phyloP scores from a whole-genome alignment of 30 jellyfish, hydroid and myxozoan genomes.

The Sanderia malayensis region DNA sequence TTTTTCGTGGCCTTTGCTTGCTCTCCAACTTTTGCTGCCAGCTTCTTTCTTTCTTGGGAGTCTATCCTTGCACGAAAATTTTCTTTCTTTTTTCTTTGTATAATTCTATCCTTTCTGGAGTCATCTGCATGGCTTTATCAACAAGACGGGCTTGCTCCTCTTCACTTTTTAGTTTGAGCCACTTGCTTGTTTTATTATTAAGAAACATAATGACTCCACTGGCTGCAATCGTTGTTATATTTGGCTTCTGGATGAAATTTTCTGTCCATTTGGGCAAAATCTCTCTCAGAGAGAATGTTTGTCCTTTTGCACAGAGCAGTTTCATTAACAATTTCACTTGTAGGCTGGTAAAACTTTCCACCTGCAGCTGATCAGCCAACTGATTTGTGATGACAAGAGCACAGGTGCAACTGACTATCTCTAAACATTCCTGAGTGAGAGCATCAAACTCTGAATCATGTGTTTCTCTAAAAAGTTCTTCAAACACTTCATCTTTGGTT shows the following conservation, averaged over 20 bases:
- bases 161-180: neutral
- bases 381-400: slow-evolving; percentile 9
- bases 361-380: slow-evolving; percentile 35
- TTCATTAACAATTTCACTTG: neutral
- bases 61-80: neutral
- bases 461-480: neutral
- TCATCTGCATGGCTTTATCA: neutral
- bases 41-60: neutral
- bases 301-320: too few relatives aligned
- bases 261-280: slow-evolving; percentile 12
- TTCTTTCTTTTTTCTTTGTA: neutral
- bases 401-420: slow-evolving; percentile 20
- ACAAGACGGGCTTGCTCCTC: neutral
- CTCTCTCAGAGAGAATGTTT: slow-evolving; percentile 1
- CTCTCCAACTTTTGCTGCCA: neutral
- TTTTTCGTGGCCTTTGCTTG: neutral
- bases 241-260: slow-evolving; percentile 2
- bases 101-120: neutral
- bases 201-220: slow-evolving; percentile 15
- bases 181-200: neutral
- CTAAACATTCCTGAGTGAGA: slow-evolving; percentile 25
- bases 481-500: neutral
- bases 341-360: slow-evolving; percentile 7
- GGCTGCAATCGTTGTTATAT: slow-evolving; percentile 12
- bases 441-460: too few relatives aligned